Evolutionary conservation across 2,113 vertebrate genomes (phyloP).

Genomic region (Oreochromis niloticus): DNA sequence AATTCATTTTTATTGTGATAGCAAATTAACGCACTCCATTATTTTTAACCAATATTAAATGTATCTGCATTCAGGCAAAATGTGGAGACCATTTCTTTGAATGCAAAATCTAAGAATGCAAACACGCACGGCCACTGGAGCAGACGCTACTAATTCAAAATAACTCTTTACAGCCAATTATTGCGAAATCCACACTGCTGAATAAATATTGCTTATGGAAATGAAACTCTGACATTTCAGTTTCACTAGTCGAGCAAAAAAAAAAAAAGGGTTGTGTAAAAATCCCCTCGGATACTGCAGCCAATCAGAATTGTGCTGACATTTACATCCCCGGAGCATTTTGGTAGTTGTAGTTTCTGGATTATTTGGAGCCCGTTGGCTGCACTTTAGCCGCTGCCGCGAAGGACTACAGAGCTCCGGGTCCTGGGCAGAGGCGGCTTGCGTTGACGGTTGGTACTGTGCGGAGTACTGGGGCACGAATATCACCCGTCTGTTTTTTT

Average conservation of each 20-base stretch:
- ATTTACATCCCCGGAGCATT: conserved; percentile 37
- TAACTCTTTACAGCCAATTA: not conserved
- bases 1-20: not conserved
- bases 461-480: conserved; percentile 41
- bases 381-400: not conserved
- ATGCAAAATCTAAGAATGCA: not conserved
- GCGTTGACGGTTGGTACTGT: conserved; percentile 51
- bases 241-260: not conserved
- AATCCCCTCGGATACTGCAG: not conserved
- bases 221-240: not conserved
- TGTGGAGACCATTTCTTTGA: not conserved
- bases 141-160: not conserved
- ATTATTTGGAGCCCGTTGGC: not conserved
- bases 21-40: not conserved
- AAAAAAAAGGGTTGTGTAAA: fast-evolving
- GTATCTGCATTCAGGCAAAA: not conserved
- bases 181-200: not conserved
- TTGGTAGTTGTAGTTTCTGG: conserved; percentile 68
- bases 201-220: not conserved
- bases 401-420: conserved; percentile 65
- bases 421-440: conserved; percentile 39
- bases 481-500: not conserved
- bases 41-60: not conserved
- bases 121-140: not conserved
- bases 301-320: conserved; percentile 67